Base-by-base conservation (phyloP, 2,113 vertebrate genomes). In the Heterocephalus glaber region DNA sequence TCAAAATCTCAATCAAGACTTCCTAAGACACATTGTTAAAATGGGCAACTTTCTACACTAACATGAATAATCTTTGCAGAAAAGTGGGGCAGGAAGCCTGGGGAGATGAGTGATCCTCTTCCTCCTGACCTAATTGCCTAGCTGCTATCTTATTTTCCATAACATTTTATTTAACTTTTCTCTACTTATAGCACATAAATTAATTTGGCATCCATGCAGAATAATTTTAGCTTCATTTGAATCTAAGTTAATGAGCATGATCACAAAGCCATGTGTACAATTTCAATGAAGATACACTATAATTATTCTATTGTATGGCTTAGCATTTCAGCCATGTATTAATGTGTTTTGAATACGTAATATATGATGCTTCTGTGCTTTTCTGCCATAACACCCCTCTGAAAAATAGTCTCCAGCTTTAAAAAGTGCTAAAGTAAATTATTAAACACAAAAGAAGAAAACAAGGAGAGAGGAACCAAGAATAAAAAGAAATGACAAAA, bases 171-270 rank as follows among this genome's bases (percentile, higher is more conserved):
- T 96, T 96, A 92, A 96, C 97, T 98, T 98, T 96, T 95, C 97
- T 94, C 95, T 97, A 97, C 74, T 97, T 85, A 94, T 82, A 98
- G 65, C 68, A 95, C 91, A 98, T 97, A 97, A 97, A 98, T 98
- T 98, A 98, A 97, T 92, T 97, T 30, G 91, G 80, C 92, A 97
- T 86, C 95, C 90, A 96, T 76, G 96, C 97, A 98, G 96, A 97
- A 90, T 90, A 98, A 92, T 97, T 97, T 49, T 96, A 96, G 77
- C 93, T 97, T 97, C 97, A 98, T 96, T 97, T 96, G 96, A 95
- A 97, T 95, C 96, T 97, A 98, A 98, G 98, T 98, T 98, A 98
- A 98, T 97, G 96, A 98, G 98, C 92, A 12, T 95, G 95, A 95
- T 97, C 22, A 68, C 97, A 96, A 96, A 97, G 94, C 95, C 90